Evolutionary conservation across 2,888 invertebrate genomes (phyloP).

Genomic region (Merodon equestris): DNA sequence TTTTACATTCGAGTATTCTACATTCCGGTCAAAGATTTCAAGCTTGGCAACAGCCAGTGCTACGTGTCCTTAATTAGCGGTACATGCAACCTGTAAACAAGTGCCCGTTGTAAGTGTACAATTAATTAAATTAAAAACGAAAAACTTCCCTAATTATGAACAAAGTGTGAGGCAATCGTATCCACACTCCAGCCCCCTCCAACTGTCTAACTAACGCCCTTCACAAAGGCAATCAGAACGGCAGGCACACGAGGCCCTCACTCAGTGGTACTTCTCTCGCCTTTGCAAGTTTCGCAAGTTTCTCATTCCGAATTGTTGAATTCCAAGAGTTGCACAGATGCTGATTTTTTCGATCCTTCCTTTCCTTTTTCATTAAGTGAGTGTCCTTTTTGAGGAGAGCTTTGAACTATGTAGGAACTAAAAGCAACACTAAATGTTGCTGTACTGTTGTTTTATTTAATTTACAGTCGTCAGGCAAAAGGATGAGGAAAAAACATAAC

Average conservation of each 20-base stretch:
- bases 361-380: slow-evolving; percentile 9
- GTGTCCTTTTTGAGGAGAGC: not conserved
- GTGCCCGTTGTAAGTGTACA: too few relatives aligned
- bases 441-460: slow-evolving; percentile 9
- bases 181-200: too few relatives aligned
- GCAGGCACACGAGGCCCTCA: not conserved
- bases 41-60: too few relatives aligned
- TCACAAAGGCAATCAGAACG: not conserved
- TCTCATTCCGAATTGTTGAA: slow-evolving; percentile 27
- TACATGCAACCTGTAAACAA: too few relatives aligned
- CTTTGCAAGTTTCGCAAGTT: slow-evolving; percentile 14
- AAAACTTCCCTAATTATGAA: slow-evolving; percentile 2
- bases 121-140: not conserved
- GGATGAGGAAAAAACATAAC: slow-evolving; percentile 19
- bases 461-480: not conserved
- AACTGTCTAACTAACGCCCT: too few relatives aligned
- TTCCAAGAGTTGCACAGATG: slow-evolving; percentile 9
- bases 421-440: slow-evolving; percentile 26
- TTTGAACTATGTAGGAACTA: slow-evolving; percentile 10
- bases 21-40: too few relatives aligned
- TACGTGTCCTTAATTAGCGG: too few relatives aligned
- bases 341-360: slow-evolving; percentile 22
- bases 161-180: too few relatives aligned
- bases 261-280: not conserved
- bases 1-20: too few relatives aligned